These are phyloP conservation scores for Polyergus mexicanus DNA, from an alignment of 1,140 invertebrate species.

Conservation along the genomic window DNA sequence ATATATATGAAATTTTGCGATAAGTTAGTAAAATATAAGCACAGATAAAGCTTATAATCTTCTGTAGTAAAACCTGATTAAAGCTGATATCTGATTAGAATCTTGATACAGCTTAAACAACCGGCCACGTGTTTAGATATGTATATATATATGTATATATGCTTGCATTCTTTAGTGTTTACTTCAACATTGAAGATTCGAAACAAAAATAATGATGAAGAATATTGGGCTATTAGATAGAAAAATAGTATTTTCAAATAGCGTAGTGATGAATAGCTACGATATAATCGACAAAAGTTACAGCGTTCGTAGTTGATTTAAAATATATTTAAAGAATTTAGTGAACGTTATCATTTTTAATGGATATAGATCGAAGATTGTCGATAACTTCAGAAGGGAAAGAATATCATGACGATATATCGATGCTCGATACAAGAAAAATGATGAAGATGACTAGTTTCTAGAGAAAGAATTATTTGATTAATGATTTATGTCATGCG, in stretches of 20 bases:
- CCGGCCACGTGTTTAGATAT: constrained; percentile 62
- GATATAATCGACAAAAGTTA: constrained; percentile 44
- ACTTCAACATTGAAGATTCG: constrained; percentile 4
- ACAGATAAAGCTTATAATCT: constrained; percentile 17
- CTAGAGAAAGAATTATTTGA: constrained; percentile 11
- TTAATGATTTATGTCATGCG: constrained; percentile 16
- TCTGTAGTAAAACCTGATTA: not conserved
- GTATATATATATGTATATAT: too few relatives aligned
- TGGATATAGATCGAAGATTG: constrained; percentile 62
- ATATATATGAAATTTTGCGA: constrained; percentile 2
- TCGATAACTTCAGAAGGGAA: constrained; percentile 41
- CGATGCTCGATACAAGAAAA: constrained; percentile 9
- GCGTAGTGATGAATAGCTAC: not conserved
- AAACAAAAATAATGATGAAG: constrained; percentile 34
- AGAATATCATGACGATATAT: constrained; percentile 43
- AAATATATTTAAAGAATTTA: constrained; percentile 68
- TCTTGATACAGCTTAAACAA: constrained; percentile 45
- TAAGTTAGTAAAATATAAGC: constrained; percentile 41
- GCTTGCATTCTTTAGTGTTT: constrained; percentile 6
- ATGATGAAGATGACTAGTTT: constrained; percentile 6
- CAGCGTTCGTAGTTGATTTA: constrained; percentile 66
- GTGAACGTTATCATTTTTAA: constrained; percentile 64
- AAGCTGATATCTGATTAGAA: constrained; percentile 35
- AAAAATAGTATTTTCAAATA: constrained; percentile 10
- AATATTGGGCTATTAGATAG: not conserved